Evolutionary conservation across 2,113 vertebrate genomes (phyloP).

Genomic region (Cichladusa arquata): DNA sequence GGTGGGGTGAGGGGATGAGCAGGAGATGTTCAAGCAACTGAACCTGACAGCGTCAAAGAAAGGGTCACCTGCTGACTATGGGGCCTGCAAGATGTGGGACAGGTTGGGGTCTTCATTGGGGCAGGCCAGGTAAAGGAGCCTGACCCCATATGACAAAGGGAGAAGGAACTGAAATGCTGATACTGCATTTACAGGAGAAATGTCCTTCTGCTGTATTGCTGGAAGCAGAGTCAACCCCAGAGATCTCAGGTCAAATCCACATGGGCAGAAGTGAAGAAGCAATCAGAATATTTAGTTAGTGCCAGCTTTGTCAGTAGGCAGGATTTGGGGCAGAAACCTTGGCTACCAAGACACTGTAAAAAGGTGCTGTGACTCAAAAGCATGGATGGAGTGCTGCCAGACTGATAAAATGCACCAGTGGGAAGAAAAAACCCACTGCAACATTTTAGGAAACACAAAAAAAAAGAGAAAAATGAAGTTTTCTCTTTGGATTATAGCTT

Average conservation of each 20-base stretch:
- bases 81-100: background rate
- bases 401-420: background rate
- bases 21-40: background rate
- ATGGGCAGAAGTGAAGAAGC: background rate
- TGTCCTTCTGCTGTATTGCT: background rate
- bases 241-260: background rate
- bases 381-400: background rate
- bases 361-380: background rate
- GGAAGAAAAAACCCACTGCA: background rate
- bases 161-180: background rate
- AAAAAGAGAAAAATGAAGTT: background rate
- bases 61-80: background rate
- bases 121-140: background rate
- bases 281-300: background rate
- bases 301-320: background rate
- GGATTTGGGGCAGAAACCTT: background rate
- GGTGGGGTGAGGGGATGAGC: background rate
- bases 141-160: background rate
- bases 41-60: background rate
- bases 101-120: background rate
- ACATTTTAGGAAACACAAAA: background rate
- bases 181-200: background rate
- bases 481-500: background rate
- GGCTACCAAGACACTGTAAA: background rate
- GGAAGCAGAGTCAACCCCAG: background rate